Conservation (phyloP, 1,140 invertebrate species). For the Elymnias hypermnestra region DNA sequence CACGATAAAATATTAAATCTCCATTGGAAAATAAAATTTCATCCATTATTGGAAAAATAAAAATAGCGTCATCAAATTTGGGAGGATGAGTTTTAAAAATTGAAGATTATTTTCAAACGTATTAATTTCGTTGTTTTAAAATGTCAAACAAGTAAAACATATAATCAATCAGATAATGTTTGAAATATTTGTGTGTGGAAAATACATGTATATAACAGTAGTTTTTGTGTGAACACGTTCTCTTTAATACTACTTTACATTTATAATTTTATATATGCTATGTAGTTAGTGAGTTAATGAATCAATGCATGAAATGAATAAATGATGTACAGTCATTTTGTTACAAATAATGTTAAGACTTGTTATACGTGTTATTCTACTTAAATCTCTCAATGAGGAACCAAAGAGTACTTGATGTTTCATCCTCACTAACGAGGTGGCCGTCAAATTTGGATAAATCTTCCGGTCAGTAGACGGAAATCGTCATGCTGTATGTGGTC, state of each 20-base stretch:
- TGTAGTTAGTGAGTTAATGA: too few species aligned
- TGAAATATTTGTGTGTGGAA: too few species aligned
- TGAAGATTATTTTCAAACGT: background rate
- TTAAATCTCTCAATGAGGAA: background rate
- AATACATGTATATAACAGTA: too few species aligned
- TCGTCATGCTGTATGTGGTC: constrained; percentile 25
- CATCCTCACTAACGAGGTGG: constrained; percentile 38
- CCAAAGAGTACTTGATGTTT: constrained; percentile 1
- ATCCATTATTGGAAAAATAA: background rate
- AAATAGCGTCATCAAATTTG: constrained; percentile 3
- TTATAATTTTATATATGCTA: too few species aligned
- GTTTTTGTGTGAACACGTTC: too few species aligned
- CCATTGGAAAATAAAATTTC: constrained; percentile 3
- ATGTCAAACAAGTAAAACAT: too few species aligned
- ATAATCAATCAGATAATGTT: too few species aligned
- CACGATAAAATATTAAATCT: constrained; percentile 8
- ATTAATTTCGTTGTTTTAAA: background rate
- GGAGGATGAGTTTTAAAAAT: constrained; percentile 3
- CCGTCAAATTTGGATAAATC: constrained; percentile 36
- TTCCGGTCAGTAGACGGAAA: constrained; percentile 29
- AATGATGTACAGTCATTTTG: too few species aligned
- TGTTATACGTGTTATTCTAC: background rate
- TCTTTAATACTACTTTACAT: too few species aligned
- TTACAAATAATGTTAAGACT: background rate
- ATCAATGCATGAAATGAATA: too few species aligned